A percentile compares a stretch with the other conserved stretches of the same genome.
These are phyloP conservation scores for Erpetoichthys calabaricus DNA, from an alignment of 2,797 vertebrate genomes.

Conservation along the genomic window DNA sequence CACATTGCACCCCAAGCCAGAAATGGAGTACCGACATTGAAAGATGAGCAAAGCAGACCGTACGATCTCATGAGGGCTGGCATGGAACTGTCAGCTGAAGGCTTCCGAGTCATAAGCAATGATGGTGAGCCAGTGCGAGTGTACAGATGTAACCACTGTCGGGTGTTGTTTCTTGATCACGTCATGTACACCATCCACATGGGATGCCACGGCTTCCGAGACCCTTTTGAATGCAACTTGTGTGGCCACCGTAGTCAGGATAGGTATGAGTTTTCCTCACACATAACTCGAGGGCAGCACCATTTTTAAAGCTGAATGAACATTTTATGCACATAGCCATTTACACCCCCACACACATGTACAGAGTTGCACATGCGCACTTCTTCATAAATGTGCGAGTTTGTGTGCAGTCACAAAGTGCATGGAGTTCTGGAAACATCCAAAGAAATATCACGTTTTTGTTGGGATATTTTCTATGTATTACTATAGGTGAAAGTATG, in stretches of 20 bases:
- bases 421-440: no score
- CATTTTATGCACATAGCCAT: not conserved
- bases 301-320: constrained; percentile 38
- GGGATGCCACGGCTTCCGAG: constrained; percentile 94
- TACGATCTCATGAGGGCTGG: constrained; percentile 66
- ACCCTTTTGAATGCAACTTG: constrained; percentile 96
- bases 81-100: constrained; percentile 68
- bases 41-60: constrained; percentile 78
- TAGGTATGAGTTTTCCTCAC: constrained; percentile 94
- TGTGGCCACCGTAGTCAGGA: constrained; percentile 94
- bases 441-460: no score
- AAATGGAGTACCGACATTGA: constrained; percentile 75
- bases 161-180: constrained; percentile 91
- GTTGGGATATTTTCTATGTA: no score
- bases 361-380: no score
- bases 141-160: constrained; percentile 85
- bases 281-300: constrained; percentile 92
- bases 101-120: constrained; percentile 73
- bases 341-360: no score
- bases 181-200: constrained; percentile 99
- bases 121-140: constrained; percentile 77
- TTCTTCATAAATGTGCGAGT: no score
- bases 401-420: no score
- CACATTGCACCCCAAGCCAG: constrained; percentile 72
- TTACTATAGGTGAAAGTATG: no score